Conservation (phyloP, 2,888 invertebrate species). For the Leucophora obtusa region DNA sequence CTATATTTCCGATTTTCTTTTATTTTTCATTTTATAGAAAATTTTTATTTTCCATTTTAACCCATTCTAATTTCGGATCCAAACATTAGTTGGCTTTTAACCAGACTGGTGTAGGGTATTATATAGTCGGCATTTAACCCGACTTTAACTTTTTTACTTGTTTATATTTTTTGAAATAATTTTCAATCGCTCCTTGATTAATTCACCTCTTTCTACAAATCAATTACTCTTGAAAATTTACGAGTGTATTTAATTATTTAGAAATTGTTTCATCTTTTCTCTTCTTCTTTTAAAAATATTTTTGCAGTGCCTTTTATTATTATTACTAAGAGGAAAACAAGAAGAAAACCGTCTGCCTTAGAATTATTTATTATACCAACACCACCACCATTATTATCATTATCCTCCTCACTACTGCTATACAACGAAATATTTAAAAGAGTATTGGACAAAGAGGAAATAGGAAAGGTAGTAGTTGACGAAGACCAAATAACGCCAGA, state of each 20-base stretch:
- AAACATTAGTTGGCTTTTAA: too few relatives aligned
- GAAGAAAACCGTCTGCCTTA: conserved; percentile 59
- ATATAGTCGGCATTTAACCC: too few relatives aligned
- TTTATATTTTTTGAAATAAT: too few relatives aligned
- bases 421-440: conserved; percentile 47
- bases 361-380: conserved; percentile 62
- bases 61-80: too few relatives aligned
- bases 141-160: too few relatives aligned
- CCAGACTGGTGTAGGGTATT: too few relatives aligned
- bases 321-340: conserved; percentile 52
- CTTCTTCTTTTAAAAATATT: conserved; percentile 15
- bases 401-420: conserved; percentile 33
- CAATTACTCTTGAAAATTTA: not conserved
- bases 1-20: too few relatives aligned
- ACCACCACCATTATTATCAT: conserved; percentile 46
- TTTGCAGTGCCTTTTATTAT: conserved; percentile 64
- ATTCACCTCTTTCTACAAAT: too few relatives aligned
- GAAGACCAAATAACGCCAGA: conserved; percentile 18
- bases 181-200: too few relatives aligned
- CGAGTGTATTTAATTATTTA: conserved; percentile 31
- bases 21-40: too few relatives aligned
- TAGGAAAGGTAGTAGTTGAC: conserved; percentile 32
- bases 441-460: conserved; percentile 41
- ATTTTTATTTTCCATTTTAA: too few relatives aligned
- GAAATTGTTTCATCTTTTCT: conserved; percentile 40